Evolutionary conservation across 2,888 invertebrate genomes (phyloP).

Genomic region (Watsonalla cultraria): DNA sequence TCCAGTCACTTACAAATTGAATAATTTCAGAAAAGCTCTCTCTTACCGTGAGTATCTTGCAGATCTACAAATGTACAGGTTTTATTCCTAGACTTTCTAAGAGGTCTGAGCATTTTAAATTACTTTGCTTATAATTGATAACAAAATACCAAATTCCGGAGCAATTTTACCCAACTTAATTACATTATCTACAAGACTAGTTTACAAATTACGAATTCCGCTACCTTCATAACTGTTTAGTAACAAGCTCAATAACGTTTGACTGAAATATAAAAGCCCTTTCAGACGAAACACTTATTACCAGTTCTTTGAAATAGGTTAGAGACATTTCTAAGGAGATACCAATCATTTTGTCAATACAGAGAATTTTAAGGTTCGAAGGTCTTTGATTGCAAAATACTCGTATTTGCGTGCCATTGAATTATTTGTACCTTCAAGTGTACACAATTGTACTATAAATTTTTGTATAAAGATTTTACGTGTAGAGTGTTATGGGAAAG

Average conservation of each 20-base stretch:
- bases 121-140: too few relatives aligned
- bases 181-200: too few relatives aligned
- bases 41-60: too few relatives aligned
- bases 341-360: background rate
- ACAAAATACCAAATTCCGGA: too few relatives aligned
- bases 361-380: background rate
- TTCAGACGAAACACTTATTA: background rate
- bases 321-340: background rate
- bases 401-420: slow-evolving; percentile 25
- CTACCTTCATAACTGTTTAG: background rate
- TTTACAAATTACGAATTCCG: background rate
- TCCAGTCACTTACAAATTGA: too few relatives aligned
- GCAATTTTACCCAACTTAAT: too few relatives aligned
- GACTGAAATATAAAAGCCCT: background rate
- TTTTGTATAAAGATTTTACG: background rate
- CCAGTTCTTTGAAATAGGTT: background rate
- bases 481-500: too few relatives aligned
- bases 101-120: too few relatives aligned
- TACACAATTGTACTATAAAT: background rate
- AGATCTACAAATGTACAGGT: too few relatives aligned
- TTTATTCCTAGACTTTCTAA: too few relatives aligned
- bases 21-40: too few relatives aligned
- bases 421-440: slow-evolving; percentile 9
- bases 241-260: background rate
- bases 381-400: slow-evolving; percentile 14